Evolutionary conservation across 2,113 vertebrate species (phyloP).

Genomic region (Thalassarche chlororhynchos): DNA sequence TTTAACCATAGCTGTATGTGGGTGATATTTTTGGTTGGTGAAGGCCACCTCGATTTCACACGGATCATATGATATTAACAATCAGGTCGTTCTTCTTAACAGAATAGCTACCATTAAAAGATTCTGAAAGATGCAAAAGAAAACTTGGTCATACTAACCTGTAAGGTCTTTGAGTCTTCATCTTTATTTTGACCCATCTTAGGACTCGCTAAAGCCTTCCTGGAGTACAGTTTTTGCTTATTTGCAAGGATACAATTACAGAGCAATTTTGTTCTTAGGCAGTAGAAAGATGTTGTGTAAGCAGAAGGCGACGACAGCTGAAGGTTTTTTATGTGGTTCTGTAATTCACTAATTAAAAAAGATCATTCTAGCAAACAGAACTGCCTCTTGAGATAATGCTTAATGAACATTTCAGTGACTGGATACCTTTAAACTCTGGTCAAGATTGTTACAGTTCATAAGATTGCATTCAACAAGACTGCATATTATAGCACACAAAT

Average conservation of each 20-base stretch:
- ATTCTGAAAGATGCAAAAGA: not conserved
- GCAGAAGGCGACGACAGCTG: conserved; percentile 8
- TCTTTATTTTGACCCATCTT: not conserved
- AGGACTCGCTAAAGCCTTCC: not conserved
- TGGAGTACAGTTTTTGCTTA: not conserved
- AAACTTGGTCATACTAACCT: not conserved
- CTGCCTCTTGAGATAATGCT: conserved; percentile 60
- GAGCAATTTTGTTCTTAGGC: conserved; percentile 20
- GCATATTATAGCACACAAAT: conserved; percentile 15
- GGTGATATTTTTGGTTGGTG: not conserved
- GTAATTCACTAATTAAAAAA: conserved; percentile 56
- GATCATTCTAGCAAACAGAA: conserved; percentile 54
- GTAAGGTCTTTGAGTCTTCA: not conserved
- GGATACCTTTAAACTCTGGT: conserved; percentile 44
- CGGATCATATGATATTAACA: accelerated
- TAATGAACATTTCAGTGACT: conserved; percentile 64
- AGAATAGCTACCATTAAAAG: not conserved
- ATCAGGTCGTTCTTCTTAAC: not conserved
- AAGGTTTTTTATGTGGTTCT: conserved; percentile 34
- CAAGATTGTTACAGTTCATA: conserved; percentile 39
- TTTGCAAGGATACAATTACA: conserved; percentile 34
- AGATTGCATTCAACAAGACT: conserved; percentile 32
- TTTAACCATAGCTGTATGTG: not conserved
- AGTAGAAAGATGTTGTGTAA: conserved; percentile 31
- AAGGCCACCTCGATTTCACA: not conserved